Evolutionary conservation across 1,140 invertebrate genomes (phyloP).

Genomic region (Pseudoatta argentina): DNA sequence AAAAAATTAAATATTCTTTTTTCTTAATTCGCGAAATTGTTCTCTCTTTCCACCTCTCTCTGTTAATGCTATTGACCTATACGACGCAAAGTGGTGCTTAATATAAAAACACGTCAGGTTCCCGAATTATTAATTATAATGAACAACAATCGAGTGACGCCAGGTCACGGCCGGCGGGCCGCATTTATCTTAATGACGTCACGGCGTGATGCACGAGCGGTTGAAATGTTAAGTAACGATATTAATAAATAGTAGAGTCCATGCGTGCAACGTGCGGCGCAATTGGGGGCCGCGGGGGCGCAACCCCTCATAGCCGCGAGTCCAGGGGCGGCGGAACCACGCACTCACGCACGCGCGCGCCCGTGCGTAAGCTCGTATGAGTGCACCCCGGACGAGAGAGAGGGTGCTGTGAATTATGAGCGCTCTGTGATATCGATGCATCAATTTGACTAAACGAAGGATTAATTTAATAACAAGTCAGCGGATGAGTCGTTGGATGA

Average conservation of each 20-base stretch:
- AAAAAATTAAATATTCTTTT: not conserved
- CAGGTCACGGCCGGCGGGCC: slow-evolving; percentile 45
- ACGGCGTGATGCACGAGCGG: slow-evolving; percentile 74
- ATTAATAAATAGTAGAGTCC: slow-evolving; percentile 74
- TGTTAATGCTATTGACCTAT: not conserved
- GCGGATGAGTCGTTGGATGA: slow-evolving; percentile 82
- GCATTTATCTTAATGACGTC: slow-evolving; percentile 77
- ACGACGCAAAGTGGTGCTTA: slow-evolving; percentile 15
- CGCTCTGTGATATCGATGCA: slow-evolving; percentile 87
- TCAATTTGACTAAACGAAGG: slow-evolving; percentile 87
- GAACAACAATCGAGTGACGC: slow-evolving; percentile 61
- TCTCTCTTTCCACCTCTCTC: not conserved
- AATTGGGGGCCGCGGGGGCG: slow-evolving; percentile 61
- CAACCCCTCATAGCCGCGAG: slow-evolving; percentile 57
- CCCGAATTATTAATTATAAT: slow-evolving; percentile 63
- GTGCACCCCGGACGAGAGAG: slow-evolving; percentile 70
- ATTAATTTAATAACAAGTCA: slow-evolving; percentile 87
- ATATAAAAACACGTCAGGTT: slow-evolving; percentile 41
- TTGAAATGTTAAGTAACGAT: slow-evolving; percentile 81
- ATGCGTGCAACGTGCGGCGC: slow-evolving; percentile 57
- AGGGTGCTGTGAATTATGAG: slow-evolving; percentile 85
- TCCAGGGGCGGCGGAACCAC: slow-evolving; percentile 58
- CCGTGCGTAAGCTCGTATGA: slow-evolving; percentile 65
- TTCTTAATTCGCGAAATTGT: slow-evolving; percentile 19
- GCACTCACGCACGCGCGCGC: slow-evolving; percentile 41